Percentiles rank a stretch among this genome's conserved stretches.
Evolutionary conservation across 2,888 invertebrate genomes (phyloP).

Genomic region (Polia nebulosa): DNA sequence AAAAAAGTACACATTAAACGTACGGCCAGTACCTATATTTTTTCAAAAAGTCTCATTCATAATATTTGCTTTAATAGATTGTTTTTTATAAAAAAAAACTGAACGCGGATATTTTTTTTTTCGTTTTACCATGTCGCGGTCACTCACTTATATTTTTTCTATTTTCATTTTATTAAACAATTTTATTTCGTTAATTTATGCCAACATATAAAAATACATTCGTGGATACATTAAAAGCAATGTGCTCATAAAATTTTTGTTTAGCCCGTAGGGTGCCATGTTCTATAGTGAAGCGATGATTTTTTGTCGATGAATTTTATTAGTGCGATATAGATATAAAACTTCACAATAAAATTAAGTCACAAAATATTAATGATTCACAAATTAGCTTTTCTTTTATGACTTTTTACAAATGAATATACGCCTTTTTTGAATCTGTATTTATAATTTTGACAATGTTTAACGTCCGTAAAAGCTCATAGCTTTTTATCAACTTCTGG

Average conservation of each 20-base stretch:
- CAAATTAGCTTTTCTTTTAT: conserved; percentile 39
- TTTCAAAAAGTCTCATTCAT: conserved; percentile 56
- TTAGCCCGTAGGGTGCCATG: conserved; percentile 74
- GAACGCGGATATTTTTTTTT: conserved; percentile 29
- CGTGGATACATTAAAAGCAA: conserved; percentile 73
- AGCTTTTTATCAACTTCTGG: background rate
- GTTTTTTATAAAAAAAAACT: conserved; percentile 28
- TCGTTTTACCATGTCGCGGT: conserved; percentile 40
- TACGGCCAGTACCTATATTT: conserved; percentile 12
- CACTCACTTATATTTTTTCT: conserved; percentile 59
- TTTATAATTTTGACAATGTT: conserved; percentile 27
- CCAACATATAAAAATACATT: conserved; percentile 65
- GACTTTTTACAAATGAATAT: conserved; percentile 6
- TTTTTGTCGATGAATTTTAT: conserved; percentile 64
- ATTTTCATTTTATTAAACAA: conserved; percentile 59
- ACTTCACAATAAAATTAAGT: conserved; percentile 48
- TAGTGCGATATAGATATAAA: conserved; percentile 49
- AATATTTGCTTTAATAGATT: conserved; percentile 41
- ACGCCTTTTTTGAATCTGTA: conserved; percentile 1
- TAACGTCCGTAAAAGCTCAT: background rate
- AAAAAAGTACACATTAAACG: conserved; percentile 26
- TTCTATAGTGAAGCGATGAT: conserved; percentile 73
- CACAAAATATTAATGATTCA: conserved; percentile 49
- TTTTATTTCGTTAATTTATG: conserved; percentile 69
- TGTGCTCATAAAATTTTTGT: conserved; percentile 78